phyloP scores from a whole-genome alignment of 2,888 invertebrate genomes.

The Allygus modestus region DNA sequence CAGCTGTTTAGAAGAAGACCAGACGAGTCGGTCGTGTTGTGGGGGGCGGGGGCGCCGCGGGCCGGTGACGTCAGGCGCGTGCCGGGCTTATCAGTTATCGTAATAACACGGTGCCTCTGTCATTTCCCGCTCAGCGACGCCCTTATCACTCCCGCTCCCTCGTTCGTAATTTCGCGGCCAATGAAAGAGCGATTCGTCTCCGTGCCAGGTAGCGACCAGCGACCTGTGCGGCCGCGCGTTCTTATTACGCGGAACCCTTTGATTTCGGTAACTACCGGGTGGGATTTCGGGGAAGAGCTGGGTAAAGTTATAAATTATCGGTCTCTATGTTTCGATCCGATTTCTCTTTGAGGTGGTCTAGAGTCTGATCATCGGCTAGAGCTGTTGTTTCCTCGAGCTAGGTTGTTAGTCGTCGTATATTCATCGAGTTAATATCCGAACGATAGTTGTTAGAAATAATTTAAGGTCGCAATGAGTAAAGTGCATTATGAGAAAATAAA shows the following conservation, averaged over 20 bases:
- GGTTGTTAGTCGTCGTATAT: neutral
- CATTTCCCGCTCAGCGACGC: slow-evolving; percentile 16
- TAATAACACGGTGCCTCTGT: slow-evolving; percentile 56
- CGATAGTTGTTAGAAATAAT: neutral
- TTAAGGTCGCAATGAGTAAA: no score
- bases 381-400: slow-evolving; percentile 5
- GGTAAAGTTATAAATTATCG: slow-evolving; percentile 16
- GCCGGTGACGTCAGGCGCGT: slow-evolving; percentile 53
- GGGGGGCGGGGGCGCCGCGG: slow-evolving; percentile 25
- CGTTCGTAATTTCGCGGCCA: slow-evolving; percentile 28
- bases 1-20: slow-evolving; percentile 42
- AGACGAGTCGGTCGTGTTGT: neutral
- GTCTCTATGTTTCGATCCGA: slow-evolving; percentile 1
- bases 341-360: slow-evolving; percentile 28
- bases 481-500: no score
- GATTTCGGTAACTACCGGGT: slow-evolving; percentile 21
- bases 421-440: no score
- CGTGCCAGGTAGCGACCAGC: neutral
- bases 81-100: slow-evolving; percentile 43
- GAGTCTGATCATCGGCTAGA: neutral
- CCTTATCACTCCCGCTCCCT: slow-evolving; percentile 27
- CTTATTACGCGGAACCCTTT: slow-evolving; percentile 29
- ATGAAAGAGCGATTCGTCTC: slow-evolving; percentile 10
- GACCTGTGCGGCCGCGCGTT: neutral
- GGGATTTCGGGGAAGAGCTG: neutral